Conservation (phyloP, 92 coral and sea anemone species). For the Scolanthus callimorphus region DNA sequence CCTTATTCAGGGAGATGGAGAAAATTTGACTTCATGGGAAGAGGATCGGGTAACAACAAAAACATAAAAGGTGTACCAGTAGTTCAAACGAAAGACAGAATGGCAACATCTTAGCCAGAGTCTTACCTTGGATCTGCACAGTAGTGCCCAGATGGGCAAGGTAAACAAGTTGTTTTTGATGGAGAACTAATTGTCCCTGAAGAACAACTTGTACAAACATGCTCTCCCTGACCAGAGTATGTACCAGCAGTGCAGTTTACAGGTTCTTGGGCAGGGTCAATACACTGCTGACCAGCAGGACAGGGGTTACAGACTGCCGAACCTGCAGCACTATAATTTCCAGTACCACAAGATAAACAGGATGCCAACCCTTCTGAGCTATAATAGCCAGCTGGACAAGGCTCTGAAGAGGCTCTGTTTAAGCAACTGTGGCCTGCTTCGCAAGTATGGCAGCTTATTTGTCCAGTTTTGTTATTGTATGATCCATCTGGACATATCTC, state of each 20-base stretch:
- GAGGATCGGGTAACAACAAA: too few relatives aligned
- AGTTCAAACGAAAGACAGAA: too few relatives aligned
- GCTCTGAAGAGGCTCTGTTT: constrained; percentile 63
- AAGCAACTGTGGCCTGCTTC: constrained; percentile 88
- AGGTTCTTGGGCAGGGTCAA: constrained; percentile 69
- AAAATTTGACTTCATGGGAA: too few relatives aligned
- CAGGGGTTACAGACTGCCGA: constrained; percentile 80
- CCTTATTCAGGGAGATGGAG: too few relatives aligned
- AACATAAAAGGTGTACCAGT: too few relatives aligned
- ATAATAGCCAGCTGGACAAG: constrained; percentile 85
- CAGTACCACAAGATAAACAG: constrained; percentile 64
- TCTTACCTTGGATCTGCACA: constrained; percentile 95
- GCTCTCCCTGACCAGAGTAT: constrained; percentile 71
- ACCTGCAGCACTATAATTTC: constrained; percentile 69
- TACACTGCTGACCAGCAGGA: constrained; percentile 93
- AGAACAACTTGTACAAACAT: constrained; percentile 62
- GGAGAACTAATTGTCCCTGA: constrained; percentile 76
- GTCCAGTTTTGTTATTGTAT: constrained; percentile 78
- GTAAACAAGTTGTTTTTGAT: constrained; percentile 60
- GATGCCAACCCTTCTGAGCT: constrained; percentile 83
- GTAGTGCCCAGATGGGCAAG: constrained; percentile 84
- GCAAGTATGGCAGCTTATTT: constrained; percentile 65
- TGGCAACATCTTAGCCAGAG: too few relatives aligned
- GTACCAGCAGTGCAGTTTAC: constrained; percentile 85
- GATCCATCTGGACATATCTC: constrained; percentile 81